Evolutionary conservation across 2,888 invertebrate genomes (phyloP).

Genomic region (Parelbella ahira): DNA sequence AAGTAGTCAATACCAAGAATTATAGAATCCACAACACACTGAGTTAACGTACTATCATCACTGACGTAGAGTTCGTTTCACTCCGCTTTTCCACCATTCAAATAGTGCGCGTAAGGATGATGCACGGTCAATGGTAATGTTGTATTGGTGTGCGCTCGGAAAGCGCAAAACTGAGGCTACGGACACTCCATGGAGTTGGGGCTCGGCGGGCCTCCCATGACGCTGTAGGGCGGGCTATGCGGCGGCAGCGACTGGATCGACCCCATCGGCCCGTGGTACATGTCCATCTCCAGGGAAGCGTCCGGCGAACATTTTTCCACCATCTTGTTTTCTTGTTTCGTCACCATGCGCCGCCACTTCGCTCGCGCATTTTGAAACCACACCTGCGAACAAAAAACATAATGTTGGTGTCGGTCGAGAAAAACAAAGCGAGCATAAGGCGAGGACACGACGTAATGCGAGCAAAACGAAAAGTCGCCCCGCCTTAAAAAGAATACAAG

Average conservation of each 20-base stretch:
- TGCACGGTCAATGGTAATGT: slow-evolving; percentile 35
- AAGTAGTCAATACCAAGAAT: slow-evolving; percentile 7
- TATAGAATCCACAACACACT: slow-evolving; percentile 28
- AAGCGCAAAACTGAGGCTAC: slow-evolving; percentile 78
- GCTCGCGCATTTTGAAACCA: slow-evolving; percentile 98
- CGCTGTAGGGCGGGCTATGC: slow-evolving; percentile 86
- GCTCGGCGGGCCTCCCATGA: slow-evolving; percentile 83
- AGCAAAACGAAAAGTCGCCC: slow-evolving; percentile 47
- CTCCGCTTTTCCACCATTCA: slow-evolving; percentile 29
- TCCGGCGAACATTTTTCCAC: slow-evolving; percentile 86
- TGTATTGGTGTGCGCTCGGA: slow-evolving; percentile 54
- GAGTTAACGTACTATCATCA: slow-evolving; percentile 26
- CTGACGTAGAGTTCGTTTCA: slow-evolving; percentile 27
- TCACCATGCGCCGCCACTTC: slow-evolving; percentile 94
- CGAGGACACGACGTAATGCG: slow-evolving; percentile 38
- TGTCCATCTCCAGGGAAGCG: slow-evolving; percentile 82
- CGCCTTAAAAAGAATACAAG: slow-evolving; percentile 43
- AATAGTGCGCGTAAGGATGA: slow-evolving; percentile 26
- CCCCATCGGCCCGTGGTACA: slow-evolving; percentile 83
- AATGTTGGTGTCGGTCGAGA: slow-evolving; percentile 42
- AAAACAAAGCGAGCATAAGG: slow-evolving; percentile 40
- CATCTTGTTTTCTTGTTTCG: slow-evolving; percentile 88
- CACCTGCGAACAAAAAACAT: slow-evolving; percentile 84
- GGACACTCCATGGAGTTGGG: slow-evolving; percentile 88
- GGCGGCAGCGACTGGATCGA: slow-evolving; percentile 84